phyloP scores from a whole-genome alignment of 2,797 vertebrate genomes.

The Phrynocephalus guinanensis region DNA sequence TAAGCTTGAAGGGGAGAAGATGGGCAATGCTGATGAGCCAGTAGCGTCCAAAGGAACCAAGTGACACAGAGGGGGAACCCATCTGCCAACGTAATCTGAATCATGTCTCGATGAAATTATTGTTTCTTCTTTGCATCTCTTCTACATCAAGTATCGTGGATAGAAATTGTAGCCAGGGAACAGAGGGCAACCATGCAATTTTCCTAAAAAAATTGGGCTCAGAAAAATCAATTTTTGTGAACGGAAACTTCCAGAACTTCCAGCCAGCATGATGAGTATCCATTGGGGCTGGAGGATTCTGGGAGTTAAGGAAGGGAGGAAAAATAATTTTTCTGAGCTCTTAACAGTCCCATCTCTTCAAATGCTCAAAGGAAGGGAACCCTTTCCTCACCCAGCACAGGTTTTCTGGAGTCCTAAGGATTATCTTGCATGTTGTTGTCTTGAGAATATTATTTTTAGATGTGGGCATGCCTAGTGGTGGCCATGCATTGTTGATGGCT shows the following conservation, averaged over 20 bases:
- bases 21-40: background rate
- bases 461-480: background rate
- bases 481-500: conserved; percentile 23
- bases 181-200: background rate
- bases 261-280: background rate
- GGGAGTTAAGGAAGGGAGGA: too few relatives aligned
- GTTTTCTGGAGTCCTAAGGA: background rate
- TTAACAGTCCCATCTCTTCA: background rate
- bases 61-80: background rate
- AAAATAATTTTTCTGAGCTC: background rate
- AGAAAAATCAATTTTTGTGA: background rate
- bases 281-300: background rate
- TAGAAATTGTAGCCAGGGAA: background rate
- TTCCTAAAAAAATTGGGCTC: background rate
- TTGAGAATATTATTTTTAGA: conserved; percentile 11
- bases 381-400: background rate
- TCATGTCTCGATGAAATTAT: background rate
- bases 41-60: background rate
- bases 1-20: background rate
- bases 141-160: background rate
- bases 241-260: background rate
- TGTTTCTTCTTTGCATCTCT: background rate
- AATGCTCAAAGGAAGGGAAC: background rate
- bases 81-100: background rate
- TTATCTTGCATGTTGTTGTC: conserved; percentile 10